Evolutionary conservation across 1,140 invertebrate species (phyloP).

Genomic region (Babylonia areolata): DNA sequence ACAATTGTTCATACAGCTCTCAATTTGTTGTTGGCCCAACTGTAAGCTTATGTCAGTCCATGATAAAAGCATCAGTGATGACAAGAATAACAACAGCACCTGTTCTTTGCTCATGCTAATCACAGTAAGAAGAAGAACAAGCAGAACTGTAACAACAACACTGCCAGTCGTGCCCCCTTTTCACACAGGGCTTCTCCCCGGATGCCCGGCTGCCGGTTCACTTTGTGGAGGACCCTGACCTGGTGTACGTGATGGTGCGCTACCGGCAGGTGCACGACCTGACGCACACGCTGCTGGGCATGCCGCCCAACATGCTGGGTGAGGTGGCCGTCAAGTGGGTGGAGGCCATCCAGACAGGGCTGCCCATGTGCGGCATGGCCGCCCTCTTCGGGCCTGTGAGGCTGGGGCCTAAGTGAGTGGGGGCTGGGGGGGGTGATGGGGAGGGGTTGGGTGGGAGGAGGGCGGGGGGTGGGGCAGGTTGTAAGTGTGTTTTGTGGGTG

Average conservation of each 20-base stretch:
- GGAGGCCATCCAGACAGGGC: slow-evolving; percentile 86
- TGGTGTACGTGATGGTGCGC: slow-evolving; percentile 97
- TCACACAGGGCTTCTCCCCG: slow-evolving; percentile 95
- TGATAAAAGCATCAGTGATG: no score
- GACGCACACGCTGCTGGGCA: slow-evolving; percentile 90
- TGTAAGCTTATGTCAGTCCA: no score
- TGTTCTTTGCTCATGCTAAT: no score
- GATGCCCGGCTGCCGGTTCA: slow-evolving; percentile 91
- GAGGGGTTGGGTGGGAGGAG: slow-evolving; percentile 82
- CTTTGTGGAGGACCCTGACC: slow-evolving; percentile 92
- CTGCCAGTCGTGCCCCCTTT: no score
- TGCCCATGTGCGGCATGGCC: slow-evolving; percentile 76
- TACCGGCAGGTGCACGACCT: slow-evolving; percentile 98
- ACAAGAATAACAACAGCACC: no score
- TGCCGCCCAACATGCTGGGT: slow-evolving; percentile 95
- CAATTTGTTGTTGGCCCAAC: no score
- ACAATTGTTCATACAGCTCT: no score
- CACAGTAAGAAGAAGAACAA: no score
- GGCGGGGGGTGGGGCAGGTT: no score
- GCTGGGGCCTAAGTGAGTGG: slow-evolving; percentile 83
- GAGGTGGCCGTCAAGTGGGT: slow-evolving; percentile 98
- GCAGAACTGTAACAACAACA: no score
- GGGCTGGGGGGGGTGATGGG: no score
- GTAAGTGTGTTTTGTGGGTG: no score
- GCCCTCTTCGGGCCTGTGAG: slow-evolving; percentile 76